Percentiles rank a stretch among this genome's conserved stretches.
Conservation (phyloP, 1,140 invertebrate genomes). For the Laodelphax striatellus region DNA sequence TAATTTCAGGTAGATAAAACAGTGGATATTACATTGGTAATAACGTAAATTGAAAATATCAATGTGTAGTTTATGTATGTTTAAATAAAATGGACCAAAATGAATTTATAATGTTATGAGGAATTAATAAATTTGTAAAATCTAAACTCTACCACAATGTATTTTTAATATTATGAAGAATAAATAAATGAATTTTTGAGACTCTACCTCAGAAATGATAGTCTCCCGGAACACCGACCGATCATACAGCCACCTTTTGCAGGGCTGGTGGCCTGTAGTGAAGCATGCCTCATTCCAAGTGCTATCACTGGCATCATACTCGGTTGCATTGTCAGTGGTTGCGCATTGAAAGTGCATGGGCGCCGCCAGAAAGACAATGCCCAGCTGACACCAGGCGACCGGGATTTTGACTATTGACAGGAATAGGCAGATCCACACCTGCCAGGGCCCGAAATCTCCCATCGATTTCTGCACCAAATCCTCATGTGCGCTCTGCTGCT, state of each 20-base stretch:
- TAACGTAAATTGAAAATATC: too few relatives aligned
- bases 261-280: conserved; percentile 23
- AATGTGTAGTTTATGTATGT: too few relatives aligned
- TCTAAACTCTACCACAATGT: too few relatives aligned
- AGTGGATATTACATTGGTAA: too few relatives aligned
- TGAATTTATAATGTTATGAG: too few relatives aligned
- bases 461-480: conserved; percentile 28
- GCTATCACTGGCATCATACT: not conserved
- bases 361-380: conserved; percentile 52
- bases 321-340: not conserved
- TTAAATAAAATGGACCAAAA: too few relatives aligned
- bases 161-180: too few relatives aligned
- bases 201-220: conserved; percentile 48
- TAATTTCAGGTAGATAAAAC: too few relatives aligned
- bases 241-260: conserved; percentile 46
- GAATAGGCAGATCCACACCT: conserved; percentile 46
- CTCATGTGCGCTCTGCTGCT: not conserved
- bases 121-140: too few relatives aligned
- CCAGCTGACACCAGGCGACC: conserved; percentile 52
- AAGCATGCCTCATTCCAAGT: conserved; percentile 4
- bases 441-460: conserved; percentile 45
- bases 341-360: conserved; percentile 44
- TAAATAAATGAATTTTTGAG: too few relatives aligned
- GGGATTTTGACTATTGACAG: conserved; percentile 51
- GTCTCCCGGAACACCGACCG: conserved; percentile 52